Base-by-base conservation (phyloP, 2,888 invertebrate genomes). In the Metalampra italica region DNA sequence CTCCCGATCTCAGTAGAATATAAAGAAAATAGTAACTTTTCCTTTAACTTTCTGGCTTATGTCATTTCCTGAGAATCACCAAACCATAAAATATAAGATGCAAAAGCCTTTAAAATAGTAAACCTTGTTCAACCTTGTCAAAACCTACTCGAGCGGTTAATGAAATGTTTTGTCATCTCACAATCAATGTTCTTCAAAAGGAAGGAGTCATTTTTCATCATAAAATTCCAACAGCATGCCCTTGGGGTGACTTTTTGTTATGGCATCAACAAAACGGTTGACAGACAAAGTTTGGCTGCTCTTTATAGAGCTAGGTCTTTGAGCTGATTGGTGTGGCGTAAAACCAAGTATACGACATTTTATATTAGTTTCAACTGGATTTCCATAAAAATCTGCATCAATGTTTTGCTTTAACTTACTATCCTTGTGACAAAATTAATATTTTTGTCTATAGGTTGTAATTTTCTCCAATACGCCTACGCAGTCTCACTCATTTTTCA, bases 151-250 rank as follows among this genome's bases (percentile, higher is more conserved):
- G 57, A 67, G 62, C 68, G 60, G 59, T 65, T 76, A 79, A 77
- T 76, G 77, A 74, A 79, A 78, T 76, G 73, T 80, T 77, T 73
- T 63, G 51, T 62, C 61, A 62, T 66, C 67, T 62, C 61, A 74
- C 74, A 79, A 78, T 78, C 78, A 70, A 68, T 64, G 69, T 62
- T 61, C 58, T 48, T 52, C 48, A 53, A 58, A 64, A 68, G 66
- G 52, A 57, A 64, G 52, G 60, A 71, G 74, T 71, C 72, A 82
- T 82, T 82, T 84, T 81, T 82, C 78, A 77, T 80, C 72, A 70
- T 80, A 80, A 82, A 78, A 83, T 75, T 72, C 67, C 62, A 57
- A 52, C 60, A 62, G 57, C 59, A 51, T 59, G 55, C 62, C 66
- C 59, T 48, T 15, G 53, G 68, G 71, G 71, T 71, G 68, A 65